Percentiles rank a stretch among this genome's conserved stretches.
Evolutionary conservation across 2,888 invertebrate genomes (phyloP).

Genomic region (Lithophane semibrunnea): DNA sequence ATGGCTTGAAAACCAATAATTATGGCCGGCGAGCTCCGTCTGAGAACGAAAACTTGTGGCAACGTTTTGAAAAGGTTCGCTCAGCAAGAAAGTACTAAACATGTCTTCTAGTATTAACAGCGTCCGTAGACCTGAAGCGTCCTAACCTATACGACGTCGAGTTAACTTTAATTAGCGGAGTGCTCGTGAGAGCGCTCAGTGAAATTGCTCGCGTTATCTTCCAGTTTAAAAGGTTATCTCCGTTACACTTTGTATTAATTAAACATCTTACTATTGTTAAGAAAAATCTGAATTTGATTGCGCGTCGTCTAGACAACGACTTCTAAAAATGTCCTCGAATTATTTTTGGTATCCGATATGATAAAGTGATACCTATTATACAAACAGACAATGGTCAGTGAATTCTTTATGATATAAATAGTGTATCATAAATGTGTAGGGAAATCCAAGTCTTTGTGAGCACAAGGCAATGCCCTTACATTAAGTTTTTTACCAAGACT

Average conservation of each 20-base stretch:
- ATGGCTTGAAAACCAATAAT: slow-evolving; percentile 60
- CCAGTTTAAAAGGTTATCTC: slow-evolving; percentile 71
- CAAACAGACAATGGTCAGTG: slow-evolving; percentile 56
- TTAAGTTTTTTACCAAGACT: slow-evolving; percentile 46
- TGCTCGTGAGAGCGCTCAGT: slow-evolving; percentile 64
- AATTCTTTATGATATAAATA: slow-evolving; percentile 58
- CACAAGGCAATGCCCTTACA: slow-evolving; percentile 57
- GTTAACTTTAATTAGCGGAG: slow-evolving; percentile 61
- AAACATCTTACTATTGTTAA: slow-evolving; percentile 52
- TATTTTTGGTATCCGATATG: slow-evolving; percentile 50
- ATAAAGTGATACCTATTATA: slow-evolving; percentile 39
- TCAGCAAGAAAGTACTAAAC: slow-evolving; percentile 62
- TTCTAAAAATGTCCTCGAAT: slow-evolving; percentile 40
- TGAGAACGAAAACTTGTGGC: slow-evolving; percentile 52
- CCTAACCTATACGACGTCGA: slow-evolving; percentile 53
- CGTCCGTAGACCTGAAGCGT: slow-evolving; percentile 42
- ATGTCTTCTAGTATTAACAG: slow-evolving; percentile 49
- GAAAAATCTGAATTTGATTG: slow-evolving; percentile 51
- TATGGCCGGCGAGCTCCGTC: slow-evolving; percentile 48
- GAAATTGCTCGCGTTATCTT: slow-evolving; percentile 69
- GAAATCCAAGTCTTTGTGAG: slow-evolving; percentile 63
- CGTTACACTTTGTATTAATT: slow-evolving; percentile 60
- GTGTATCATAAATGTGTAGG: slow-evolving; percentile 57
- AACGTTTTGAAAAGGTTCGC: slow-evolving; percentile 57
- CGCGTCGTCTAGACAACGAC: slow-evolving; percentile 35